Evolutionary conservation across 92 coral and sea anemone species (phyloP), one percentile per base, ranked within the genome.

Genomic region (Heliopora coerulea): DNA sequence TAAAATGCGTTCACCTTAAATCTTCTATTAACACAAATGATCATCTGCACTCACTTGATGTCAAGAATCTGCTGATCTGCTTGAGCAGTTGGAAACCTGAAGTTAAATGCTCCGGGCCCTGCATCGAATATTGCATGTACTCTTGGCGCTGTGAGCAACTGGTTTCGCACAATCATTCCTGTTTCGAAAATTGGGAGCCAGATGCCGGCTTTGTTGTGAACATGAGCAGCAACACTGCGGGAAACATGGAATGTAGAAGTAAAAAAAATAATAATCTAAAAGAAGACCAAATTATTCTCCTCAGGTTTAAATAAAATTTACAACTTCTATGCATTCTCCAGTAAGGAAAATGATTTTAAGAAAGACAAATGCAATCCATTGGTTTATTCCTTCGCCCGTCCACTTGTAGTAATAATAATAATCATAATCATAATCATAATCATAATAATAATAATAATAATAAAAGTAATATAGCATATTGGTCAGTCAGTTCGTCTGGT

Each of bases 161-260:
- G 65, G 0, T 64, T 79, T 25, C 82, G 67, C 65, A 76, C 49
- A 48, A 46, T 70, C 28, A 93, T 9, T 20, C 95, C 96, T 15
- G 83, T 85, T 35, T 90, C 93, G 1, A 83, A 78, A 68, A 83
- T 84, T 27, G 98, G 98, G 11, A 89, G 83, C 59, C 89, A 89
- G 5, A 75, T 80, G 3, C 83, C 78, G 35, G 84, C 58, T 60
- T 26, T 34, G 19, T 81, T 74, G 5, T 85, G 82, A 25, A 78
- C 83, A 54, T 81, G 78, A 1, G 66, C 34, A 3, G 88, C 73
- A 6, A 79, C 30, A 65, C 97, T 91, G 46, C 28, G 35, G 23
- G 3, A 49, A 23, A 44, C 40, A 60, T 24, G 54, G 34, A 11
- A 64, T 10, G 10, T 1, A 34, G 24, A 3, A 11, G 3, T n/a